Evolutionary conservation across 1,140 invertebrate species (phyloP).

Genomic region (Drosophila truncata): DNA sequence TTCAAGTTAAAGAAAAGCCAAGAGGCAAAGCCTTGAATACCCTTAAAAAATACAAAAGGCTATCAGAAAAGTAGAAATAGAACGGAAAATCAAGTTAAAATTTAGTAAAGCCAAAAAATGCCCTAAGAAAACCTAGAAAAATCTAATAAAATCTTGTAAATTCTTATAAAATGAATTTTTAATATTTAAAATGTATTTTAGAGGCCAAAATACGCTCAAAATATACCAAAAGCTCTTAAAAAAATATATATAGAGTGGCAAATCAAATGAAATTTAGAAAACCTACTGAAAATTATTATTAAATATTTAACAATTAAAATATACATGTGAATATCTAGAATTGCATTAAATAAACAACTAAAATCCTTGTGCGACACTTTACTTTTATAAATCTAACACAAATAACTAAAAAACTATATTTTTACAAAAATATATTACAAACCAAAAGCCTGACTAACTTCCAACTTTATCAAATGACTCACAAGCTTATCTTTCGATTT

Average conservation of each 20-base stretch:
- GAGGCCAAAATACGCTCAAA: no score
- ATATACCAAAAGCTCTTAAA: no score
- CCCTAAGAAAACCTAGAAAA: neutral
- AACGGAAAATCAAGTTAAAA: neutral
- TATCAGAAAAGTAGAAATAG: neutral
- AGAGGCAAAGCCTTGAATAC: conserved; percentile 9
- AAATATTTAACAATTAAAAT: no score
- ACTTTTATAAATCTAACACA: no score
- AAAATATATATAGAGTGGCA: no score
- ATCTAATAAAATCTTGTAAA: neutral
- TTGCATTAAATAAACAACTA: no score
- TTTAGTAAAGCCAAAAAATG: no score
- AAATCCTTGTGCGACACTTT: no score
- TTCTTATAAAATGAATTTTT: neutral
- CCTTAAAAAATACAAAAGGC: neutral
- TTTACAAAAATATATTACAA: neutral
- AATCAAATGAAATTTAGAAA: no score
- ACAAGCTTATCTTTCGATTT: neutral
- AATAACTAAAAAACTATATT: neutral
- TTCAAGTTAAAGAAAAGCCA: neutral
- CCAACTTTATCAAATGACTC: neutral
- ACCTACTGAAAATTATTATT: no score
- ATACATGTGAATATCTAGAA: no score
- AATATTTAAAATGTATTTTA: no score
- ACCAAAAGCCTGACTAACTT: neutral